Base-by-base conservation (phyloP, 1,140 invertebrate species). In the Conus betulinus region DNA sequence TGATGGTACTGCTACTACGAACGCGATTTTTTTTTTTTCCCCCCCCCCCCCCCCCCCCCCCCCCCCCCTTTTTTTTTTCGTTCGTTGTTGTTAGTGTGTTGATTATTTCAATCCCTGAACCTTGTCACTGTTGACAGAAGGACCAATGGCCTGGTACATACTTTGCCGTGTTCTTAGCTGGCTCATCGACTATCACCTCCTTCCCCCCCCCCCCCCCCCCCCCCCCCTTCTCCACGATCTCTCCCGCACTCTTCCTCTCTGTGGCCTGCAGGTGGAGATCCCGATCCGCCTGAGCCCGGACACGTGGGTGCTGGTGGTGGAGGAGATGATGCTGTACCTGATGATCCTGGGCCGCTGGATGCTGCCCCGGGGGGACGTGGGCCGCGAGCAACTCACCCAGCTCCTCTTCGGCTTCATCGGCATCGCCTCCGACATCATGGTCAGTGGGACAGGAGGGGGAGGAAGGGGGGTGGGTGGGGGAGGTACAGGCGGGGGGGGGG, bases 371-470 rank as follows among this genome's bases (percentile, higher is more conserved):
- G 98, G 98, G 11, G 97, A 98, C n/a, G 96, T 99, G 5, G 98
- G 97, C 0, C 96, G 98, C 53, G 98, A 99, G 93, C 98, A 99
- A 94, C 96, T 99, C 8, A 98, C 98, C 67, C 98, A 99, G 92
- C 95, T 99, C n/a, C 95, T 99, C 0, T 96, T 99, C 10, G 98
- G 96, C 78, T 96, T 97, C 92, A 96, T 96, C 88, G 96, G 96
- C 76, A 98, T 98, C 5, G 98, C 98, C 0, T 98, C 98, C 0
- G 98, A 99, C 93, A 99, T 99, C 85, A 98, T 99, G 78, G 85
- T 87, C 17, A 55, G 85, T 52, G 13, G n/a, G 13, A 23, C 0
- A 15, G 57, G 57, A 60, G 8, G 57, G 57, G 57, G 57, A 15
- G 1, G n/a, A n/a, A n/a, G n/a, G n/a, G n/a, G n/a, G n/a, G n/a